Base-by-base conservation (phyloP, 2,113 vertebrate genomes). In the Trematocara macrostoma region DNA sequence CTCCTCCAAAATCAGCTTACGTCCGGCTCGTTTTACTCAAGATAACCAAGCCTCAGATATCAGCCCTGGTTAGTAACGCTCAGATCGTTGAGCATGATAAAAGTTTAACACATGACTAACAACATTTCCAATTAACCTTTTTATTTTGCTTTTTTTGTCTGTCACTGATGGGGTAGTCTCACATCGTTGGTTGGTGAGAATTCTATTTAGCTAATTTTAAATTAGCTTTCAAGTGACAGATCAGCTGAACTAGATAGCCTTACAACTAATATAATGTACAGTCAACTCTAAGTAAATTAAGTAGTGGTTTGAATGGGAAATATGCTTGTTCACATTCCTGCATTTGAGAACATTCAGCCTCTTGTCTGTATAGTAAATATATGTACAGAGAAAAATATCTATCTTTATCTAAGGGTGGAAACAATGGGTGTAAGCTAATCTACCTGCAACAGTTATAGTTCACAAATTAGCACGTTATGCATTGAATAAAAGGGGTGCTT, bases 1-100 rank as follows among this genome's bases (percentile, higher is more conserved):
- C 94, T 98, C 97, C 0, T 95, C 98, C 26, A 99, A 98, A 96
- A 94, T 97, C 90, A 96, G 95, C 49, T 87, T 97, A 47, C 95
- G 95, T 88, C 96, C 96, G 53, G 64, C 95, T 31, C 93, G 92
- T 7, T 87, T 96, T 79, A 34, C 89, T 59, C 94, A 59, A 3
- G 96, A 98, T 31, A 90, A 61, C 82, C 89, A 85, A 12, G 10
- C 95, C 47, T 89, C 91, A 14, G 95, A 95, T 78, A 88, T 92
- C 47, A 95, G 78, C 69, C 96, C 97, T 78, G 98, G 98, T 99
- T 90, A 96, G 97, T 94, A 18, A 76, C 40, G 15, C n/a, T 8
- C 29, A 9, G 15, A 38, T 26, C 11, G 6, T n/a, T 4, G 35
- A 29, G 11, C 9, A 59, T 51, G 5, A 71, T 47, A 74, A 45